Percentiles rank a stretch among this genome's conserved stretches.
phyloP scores from a whole-genome alignment of 2,113 vertebrate genomes.

The Larimichthys polyactis region DNA sequence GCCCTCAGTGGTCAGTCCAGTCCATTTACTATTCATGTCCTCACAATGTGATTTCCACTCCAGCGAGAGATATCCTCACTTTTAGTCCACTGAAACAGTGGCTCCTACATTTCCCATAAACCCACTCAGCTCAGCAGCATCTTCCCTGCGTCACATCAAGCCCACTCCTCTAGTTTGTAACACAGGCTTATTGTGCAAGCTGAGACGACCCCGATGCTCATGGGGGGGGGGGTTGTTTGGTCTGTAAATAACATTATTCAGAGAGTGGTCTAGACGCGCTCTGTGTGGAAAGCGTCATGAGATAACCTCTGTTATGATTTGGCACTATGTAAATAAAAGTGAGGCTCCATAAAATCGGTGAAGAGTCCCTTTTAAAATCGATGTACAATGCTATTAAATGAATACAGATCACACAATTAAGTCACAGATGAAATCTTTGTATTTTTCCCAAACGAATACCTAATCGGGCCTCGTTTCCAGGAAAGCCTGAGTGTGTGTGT shows the following conservation, averaged over 20 bases:
- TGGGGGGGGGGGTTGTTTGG: too few species aligned
- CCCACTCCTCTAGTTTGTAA: background rate
- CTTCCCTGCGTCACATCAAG: background rate
- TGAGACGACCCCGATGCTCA: too few species aligned
- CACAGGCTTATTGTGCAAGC: background rate
- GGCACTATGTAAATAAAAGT: too few species aligned
- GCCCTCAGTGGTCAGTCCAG: too few species aligned
- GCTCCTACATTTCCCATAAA: background rate
- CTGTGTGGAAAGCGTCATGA: too few species aligned
- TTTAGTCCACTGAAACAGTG: background rate
- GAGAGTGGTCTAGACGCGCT: too few species aligned
- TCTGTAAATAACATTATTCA: too few species aligned
- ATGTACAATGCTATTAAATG: background rate
- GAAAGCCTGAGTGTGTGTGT: conserved; percentile 31
- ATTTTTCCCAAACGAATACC: background rate
- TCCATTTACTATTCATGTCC: too few species aligned
- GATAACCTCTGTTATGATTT: too few species aligned
- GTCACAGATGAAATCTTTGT: background rate
- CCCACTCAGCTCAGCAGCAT: background rate
- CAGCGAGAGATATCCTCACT: too few species aligned
- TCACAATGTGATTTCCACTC: background rate
- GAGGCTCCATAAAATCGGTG: background rate
- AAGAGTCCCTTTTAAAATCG: background rate
- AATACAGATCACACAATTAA: background rate
- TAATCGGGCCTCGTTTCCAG: background rate